A percentile compares a stretch with the other conserved stretches of the same genome.
Conservation (phyloP, 1,140 invertebrate species). For the Philopotamus ludificatus region DNA sequence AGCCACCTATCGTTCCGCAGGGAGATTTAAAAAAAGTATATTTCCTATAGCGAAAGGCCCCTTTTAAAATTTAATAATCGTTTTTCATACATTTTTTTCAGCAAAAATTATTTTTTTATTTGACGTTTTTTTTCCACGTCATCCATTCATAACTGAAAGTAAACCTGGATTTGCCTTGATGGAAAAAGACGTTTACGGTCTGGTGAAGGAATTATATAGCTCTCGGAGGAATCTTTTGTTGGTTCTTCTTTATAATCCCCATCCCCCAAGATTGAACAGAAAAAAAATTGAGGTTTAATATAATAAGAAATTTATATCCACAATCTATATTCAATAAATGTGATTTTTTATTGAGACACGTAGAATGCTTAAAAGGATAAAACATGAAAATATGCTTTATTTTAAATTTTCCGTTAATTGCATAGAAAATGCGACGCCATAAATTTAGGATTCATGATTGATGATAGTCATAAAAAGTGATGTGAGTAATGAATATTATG, state of each 20-base stretch:
- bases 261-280: not conserved
- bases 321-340: slow-evolving; percentile 3
- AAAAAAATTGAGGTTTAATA: slow-evolving; percentile 1
- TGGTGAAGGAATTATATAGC: not conserved
- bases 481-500: too few relatives aligned
- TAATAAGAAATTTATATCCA: slow-evolving; percentile 4
- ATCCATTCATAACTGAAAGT: not conserved
- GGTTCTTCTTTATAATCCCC: not conserved
- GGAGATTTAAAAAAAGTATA: too few relatives aligned
- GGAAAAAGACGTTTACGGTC: not conserved
- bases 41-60: too few relatives aligned
- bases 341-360: too few relatives aligned
- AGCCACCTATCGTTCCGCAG: not conserved
- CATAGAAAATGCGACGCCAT: too few relatives aligned
- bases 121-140: not conserved
- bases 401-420: too few relatives aligned
- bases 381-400: too few relatives aligned
- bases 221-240: not conserved
- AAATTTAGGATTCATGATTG: too few relatives aligned
- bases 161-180: not conserved
- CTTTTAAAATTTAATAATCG: too few relatives aligned
- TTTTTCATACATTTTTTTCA: too few relatives aligned
- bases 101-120: not conserved
- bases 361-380: too few relatives aligned
- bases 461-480: too few relatives aligned